Conservation (phyloP, 1,140 invertebrate species). For the Prorops nasuta region DNA sequence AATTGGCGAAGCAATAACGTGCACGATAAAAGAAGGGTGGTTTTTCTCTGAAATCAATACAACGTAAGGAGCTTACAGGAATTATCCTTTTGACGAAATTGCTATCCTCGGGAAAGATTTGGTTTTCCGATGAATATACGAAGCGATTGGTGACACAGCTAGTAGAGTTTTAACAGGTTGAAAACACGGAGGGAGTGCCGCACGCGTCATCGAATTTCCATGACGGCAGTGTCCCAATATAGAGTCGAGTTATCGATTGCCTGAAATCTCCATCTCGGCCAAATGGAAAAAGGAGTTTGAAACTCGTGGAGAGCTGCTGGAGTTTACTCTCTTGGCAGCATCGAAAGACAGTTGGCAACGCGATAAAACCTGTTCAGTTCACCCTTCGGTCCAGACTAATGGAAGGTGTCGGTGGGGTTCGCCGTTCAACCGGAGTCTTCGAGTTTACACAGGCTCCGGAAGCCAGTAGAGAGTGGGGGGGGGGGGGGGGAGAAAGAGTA, state of each 20-base stretch:
- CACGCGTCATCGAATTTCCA: neutral
- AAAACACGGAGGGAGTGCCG: neutral
- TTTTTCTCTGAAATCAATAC: neutral
- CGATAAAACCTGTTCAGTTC: slow-evolving; percentile 26
- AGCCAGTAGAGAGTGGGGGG: slow-evolving; percentile 1
- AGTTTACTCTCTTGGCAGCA: no score
- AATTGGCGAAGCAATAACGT: no score
- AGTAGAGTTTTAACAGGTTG: neutral
- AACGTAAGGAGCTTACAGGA: neutral
- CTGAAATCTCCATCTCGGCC: neutral
- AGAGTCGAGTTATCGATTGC: neutral
- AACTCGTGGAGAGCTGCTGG: slow-evolving; percentile 11
- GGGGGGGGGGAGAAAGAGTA: neutral
- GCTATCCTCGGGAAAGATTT: no score
- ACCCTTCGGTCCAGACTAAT: slow-evolving; percentile 30
- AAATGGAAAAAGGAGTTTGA: neutral
- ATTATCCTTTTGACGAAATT: neutral
- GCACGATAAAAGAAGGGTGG: neutral
- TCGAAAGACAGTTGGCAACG: slow-evolving; percentile 17
- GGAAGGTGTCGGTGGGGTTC: slow-evolving; percentile 37
- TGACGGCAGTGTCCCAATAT: neutral
- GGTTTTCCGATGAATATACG: neutral
- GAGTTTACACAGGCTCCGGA: slow-evolving; percentile 13
- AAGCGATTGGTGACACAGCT: neutral
- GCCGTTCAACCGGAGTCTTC: slow-evolving; percentile 16